Evolutionary conservation across 2,888 invertebrate genomes (phyloP).

Genomic region (Sphecodes monilicornis): DNA sequence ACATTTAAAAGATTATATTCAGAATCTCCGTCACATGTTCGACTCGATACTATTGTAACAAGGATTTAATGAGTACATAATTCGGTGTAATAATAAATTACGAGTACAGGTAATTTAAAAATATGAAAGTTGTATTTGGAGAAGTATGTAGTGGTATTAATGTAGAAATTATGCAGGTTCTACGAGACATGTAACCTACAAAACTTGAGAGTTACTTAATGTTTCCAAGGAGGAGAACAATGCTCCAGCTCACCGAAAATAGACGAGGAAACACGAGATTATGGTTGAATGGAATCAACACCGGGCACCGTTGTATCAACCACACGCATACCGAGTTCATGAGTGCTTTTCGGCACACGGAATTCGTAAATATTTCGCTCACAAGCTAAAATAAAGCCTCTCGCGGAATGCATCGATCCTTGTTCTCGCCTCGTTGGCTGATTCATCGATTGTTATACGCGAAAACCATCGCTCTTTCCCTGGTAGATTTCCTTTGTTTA

Average conservation of each 20-base stretch:
- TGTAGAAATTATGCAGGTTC: neutral
- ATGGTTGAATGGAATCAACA: slow-evolving; percentile 42
- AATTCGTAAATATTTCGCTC: slow-evolving; percentile 76
- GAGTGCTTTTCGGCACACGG: slow-evolving; percentile 61
- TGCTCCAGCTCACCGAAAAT: slow-evolving; percentile 6
- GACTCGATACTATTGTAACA: neutral
- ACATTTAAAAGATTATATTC: neutral
- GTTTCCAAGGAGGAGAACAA: neutral
- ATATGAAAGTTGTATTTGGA: neutral
- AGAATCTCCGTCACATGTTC: neutral
- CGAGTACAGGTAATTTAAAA: neutral
- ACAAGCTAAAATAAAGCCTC: slow-evolving; percentile 73
- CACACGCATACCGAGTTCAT: slow-evolving; percentile 26
- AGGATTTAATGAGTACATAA: neutral
- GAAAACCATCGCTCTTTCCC: slow-evolving; percentile 26
- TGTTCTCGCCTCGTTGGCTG: slow-evolving; percentile 50
- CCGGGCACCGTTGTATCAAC: slow-evolving; percentile 40
- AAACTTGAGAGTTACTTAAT: slow-evolving; percentile 1
- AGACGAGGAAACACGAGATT: slow-evolving; percentile 24
- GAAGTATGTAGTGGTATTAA: neutral
- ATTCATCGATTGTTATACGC: slow-evolving; percentile 61
- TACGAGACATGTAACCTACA: neutral
- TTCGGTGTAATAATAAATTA: too few species aligned
- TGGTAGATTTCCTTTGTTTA: neutral
- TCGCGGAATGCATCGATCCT: slow-evolving; percentile 58